Base-by-base conservation (phyloP, 2,113 vertebrate genomes). In the Thunnus thynnus region DNA sequence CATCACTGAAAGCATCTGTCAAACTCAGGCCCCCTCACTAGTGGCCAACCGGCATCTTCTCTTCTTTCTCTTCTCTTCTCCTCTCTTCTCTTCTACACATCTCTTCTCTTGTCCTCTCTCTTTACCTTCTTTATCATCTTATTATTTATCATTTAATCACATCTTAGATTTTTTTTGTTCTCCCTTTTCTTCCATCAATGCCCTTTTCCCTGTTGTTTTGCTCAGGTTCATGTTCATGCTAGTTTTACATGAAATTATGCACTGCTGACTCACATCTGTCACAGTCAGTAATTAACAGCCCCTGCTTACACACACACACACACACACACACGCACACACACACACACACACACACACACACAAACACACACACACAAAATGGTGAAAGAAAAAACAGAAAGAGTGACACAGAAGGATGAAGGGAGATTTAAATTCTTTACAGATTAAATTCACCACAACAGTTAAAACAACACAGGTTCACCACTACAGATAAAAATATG, bases 1-100 rank as follows among this genome's bases (percentile, higher is more conserved):
- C 94, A 93, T 92, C 86, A 94, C 94, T 85, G 89, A 87, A 95
- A 91, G 82, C 93, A 96, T 94, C 93, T 96, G 94, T 96, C 94
- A 94, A 94, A 93, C 92, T 90, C 89, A 85, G 91, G 78, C 85
- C 89, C 90, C 90, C 86, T 87, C 85, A 47, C 80, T 83, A 92
- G 90, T 91, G 88, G 84, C 86, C 25, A 1, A 76, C 68, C 86
- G 86, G 78, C 84, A 2, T 2, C 70, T 74, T 85, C 69, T 76
- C 73, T 68, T 91, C 84, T 82, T 84, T 52, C 68, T 54, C 61
- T 60, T 85, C 79, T 78, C 77, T 51, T 86, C 27, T 51, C 48
- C 55, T n/a, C 54, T 62, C 27, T 57, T 54, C 18, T 85, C 61
- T 30, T 54, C 51, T 60, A 14, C 55, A 47, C 13, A 12, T 48